Percentiles rank a stretch among this genome's conserved stretches.
Evolutionary conservation across 1,140 invertebrate genomes (phyloP).

Genomic region (Leptinotarsa defecta): DNA sequence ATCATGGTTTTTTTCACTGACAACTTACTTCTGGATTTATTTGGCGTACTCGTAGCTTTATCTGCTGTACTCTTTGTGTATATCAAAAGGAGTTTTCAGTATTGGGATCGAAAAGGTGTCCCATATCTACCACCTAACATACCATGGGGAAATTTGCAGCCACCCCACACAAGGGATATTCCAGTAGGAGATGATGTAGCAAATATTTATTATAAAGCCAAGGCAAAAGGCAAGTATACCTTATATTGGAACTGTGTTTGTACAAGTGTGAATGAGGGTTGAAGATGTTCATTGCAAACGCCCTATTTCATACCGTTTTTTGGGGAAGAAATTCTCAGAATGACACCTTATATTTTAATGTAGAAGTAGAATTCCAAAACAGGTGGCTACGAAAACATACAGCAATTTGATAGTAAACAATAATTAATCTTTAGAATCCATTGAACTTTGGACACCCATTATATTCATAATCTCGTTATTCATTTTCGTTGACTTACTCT

Average conservation of each 20-base stretch:
- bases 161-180: not conserved
- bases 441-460: too few species aligned
- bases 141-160: constrained; percentile 13
- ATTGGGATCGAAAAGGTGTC: constrained; percentile 1
- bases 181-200: not conserved
- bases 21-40: not conserved
- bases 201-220: constrained; percentile 7
- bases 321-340: too few species aligned
- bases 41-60: not conserved
- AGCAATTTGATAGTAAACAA: too few species aligned
- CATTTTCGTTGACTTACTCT: too few species aligned
- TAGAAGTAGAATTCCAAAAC: too few species aligned
- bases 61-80: not conserved
- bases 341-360: too few species aligned
- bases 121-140: not conserved
- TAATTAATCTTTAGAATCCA: too few species aligned
- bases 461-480: too few species aligned
- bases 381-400: too few species aligned
- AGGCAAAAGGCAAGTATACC: not conserved
- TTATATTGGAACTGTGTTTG: not conserved
- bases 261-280: not conserved
- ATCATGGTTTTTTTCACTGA: not conserved
- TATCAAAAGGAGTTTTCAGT: not conserved
- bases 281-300: not conserved
- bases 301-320: not conserved